A percentile compares a stretch with the other conserved stretches of the same genome.
These are phyloP conservation scores for Rhabditoides inermis DNA, from an alignment of 2,888 invertebrate genomes.

Conservation along the genomic window DNA sequence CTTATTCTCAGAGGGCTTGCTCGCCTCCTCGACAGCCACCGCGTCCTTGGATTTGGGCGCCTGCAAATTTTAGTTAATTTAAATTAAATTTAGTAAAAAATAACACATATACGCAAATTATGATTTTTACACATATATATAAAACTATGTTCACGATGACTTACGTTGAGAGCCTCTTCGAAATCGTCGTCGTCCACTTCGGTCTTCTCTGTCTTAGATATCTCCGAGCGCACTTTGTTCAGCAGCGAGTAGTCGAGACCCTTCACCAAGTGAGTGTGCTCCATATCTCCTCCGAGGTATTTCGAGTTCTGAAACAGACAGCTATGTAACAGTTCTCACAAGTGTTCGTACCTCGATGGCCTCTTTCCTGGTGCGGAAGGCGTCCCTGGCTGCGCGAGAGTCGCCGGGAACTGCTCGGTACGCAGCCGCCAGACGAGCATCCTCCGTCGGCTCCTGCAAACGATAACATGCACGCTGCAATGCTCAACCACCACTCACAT, in stretches of 20 bases:
- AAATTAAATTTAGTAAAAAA: not conserved
- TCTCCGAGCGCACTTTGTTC: slow-evolving; percentile 63
- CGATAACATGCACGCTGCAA: slow-evolving; percentile 64
- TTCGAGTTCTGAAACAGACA: slow-evolving; percentile 70
- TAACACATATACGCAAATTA: not conserved
- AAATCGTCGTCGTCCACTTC: slow-evolving; percentile 60
- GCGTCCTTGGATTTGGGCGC: too few species aligned
- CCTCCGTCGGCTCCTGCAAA: slow-evolving; percentile 62
- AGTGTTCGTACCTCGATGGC: slow-evolving; percentile 65
- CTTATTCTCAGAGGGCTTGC: not conserved
- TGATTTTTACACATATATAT: not conserved
- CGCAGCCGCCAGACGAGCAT: slow-evolving; percentile 69
- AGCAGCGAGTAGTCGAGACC: slow-evolving; percentile 83
- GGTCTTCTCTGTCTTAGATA: slow-evolving; percentile 64
- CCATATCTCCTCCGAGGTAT: slow-evolving; percentile 99
- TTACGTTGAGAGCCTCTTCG: slow-evolving; percentile 66
- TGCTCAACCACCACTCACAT: slow-evolving; percentile 12
- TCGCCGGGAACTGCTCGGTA: slow-evolving; percentile 84
- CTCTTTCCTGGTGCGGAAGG: slow-evolving; percentile 84
- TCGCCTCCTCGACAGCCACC: too few species aligned
- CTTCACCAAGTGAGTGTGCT: slow-evolving; percentile 99
- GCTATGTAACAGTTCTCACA: not conserved
- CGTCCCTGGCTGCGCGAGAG: slow-evolving; percentile 62
- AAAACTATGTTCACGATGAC: not conserved
- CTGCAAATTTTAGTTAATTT: not conserved